phyloP scores from a whole-genome alignment of 2,113 vertebrate genomes.

The Hypomesus transpacificus region DNA sequence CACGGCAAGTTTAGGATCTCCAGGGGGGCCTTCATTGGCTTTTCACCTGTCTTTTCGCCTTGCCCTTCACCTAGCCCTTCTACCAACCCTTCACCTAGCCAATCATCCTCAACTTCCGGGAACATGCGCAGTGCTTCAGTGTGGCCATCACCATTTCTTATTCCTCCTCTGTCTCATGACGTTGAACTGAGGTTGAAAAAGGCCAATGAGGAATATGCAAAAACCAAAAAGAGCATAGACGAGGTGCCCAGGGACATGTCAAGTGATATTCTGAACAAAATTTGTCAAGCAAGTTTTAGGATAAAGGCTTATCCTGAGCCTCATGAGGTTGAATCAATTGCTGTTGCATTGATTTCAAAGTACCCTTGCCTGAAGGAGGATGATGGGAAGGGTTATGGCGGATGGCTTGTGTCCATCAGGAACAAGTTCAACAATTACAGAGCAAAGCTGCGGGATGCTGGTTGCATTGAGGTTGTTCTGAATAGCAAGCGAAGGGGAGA shows the following conservation, averaged over 20 bases:
- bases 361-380: conserved; percentile 26
- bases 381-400: no score
- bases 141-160: conserved; percentile 29
- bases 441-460: conserved; percentile 20
- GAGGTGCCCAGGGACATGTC: conserved; percentile 34
- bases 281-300: conserved; percentile 19
- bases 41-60: not conserved
- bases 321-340: conserved; percentile 27
- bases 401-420: no score
- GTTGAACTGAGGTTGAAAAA: conserved; percentile 34
- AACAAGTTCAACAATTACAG: not conserved
- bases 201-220: conserved; percentile 27
- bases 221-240: conserved; percentile 6
- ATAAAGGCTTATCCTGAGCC: conserved; percentile 29
- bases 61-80: no score
- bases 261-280: conserved; percentile 38
- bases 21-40: not conserved
- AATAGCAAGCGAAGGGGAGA: conserved; percentile 8
- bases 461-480: conserved; percentile 21
- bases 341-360: conserved; percentile 15
- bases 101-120: not conserved
- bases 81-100: no score
- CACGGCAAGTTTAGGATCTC: conserved; percentile 17
- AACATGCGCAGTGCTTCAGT: not conserved
- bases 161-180: conserved; percentile 30